Conservation (phyloP, 1,140 invertebrate genomes). For the Helicoverpa armigera region DNA sequence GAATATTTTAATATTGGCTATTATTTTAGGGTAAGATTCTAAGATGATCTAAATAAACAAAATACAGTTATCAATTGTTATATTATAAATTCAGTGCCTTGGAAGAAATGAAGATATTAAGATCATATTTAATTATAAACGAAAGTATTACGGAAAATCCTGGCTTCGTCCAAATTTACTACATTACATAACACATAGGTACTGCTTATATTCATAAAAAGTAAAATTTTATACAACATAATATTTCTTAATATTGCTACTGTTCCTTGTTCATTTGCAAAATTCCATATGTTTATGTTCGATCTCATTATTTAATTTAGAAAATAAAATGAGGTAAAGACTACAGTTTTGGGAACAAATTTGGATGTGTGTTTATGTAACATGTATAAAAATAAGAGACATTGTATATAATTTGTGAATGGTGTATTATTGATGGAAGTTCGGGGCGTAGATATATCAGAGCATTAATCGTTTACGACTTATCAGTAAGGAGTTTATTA, state of each 20-base stretch:
- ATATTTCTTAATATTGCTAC: conserved; percentile 44
- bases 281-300: conserved; percentile 80
- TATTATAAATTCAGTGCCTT: conserved; percentile 79
- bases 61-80: conserved; percentile 78
- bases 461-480: conserved; percentile 74
- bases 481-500: conserved; percentile 79
- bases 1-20: conserved; percentile 85
- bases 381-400: conserved; percentile 82
- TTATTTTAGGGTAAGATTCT: conserved; percentile 79
- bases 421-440: conserved; percentile 79
- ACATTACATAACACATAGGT: conserved; percentile 51
- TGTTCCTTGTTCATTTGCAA: conserved; percentile 62
- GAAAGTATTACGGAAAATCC: conserved; percentile 64
- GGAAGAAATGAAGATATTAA: conserved; percentile 78
- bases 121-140: conserved; percentile 77
- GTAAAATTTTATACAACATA: conserved; percentile 37
- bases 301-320: conserved; percentile 87
- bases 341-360: conserved; percentile 86
- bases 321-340: conserved; percentile 86
- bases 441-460: conserved; percentile 70
- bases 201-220: conserved; percentile 48
- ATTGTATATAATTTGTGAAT: conserved; percentile 85
- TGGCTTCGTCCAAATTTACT: conserved; percentile 64
- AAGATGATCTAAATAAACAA: conserved; percentile 77
- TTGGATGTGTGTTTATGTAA: conserved; percentile 84